These are phyloP conservation scores for Sceloporus undulatus DNA, from an alignment of 2,113 vertebrate genomes.

Conservation along the genomic window DNA sequence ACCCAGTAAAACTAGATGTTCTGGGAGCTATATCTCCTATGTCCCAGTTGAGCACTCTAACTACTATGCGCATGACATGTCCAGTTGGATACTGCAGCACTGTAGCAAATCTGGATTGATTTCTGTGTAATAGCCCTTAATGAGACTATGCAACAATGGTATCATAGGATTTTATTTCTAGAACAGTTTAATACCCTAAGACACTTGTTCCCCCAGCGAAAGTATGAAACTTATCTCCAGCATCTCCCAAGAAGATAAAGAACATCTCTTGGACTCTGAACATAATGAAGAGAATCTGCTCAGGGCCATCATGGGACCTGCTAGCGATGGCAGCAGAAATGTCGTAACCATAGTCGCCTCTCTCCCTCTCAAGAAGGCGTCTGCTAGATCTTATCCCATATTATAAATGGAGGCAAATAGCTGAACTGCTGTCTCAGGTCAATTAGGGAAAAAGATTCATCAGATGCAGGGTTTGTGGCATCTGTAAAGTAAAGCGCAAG, in stretches of 20 bases:
- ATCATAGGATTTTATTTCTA: slow-evolving; percentile 20
- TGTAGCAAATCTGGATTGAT: not conserved
- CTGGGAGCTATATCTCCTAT: not conserved
- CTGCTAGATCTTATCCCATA: not conserved
- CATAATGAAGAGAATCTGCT: slow-evolving; percentile 33
- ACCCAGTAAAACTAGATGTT: too few relatives aligned
- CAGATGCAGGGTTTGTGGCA: too few relatives aligned
- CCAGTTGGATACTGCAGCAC: not conserved
- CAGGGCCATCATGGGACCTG: not conserved
- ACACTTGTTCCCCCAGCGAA: slow-evolving; percentile 35
- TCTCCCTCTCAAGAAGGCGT: not conserved
- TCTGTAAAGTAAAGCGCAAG: not conserved
- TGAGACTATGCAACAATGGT: slow-evolving; percentile 51
- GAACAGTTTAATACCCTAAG: slow-evolving; percentile 27
- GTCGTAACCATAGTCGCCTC: fast-evolving
- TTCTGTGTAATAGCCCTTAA: not conserved
- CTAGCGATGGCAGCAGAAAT: not conserved
- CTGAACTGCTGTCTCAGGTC: not conserved
- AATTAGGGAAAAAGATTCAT: not conserved
- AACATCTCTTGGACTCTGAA: slow-evolving; percentile 56
- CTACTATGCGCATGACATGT: not conserved
- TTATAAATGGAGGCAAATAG: not conserved
- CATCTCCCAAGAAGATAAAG: slow-evolving; percentile 61
- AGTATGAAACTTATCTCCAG: slow-evolving; percentile 56
- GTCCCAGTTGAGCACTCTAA: not conserved